phyloP scores from a whole-genome alignment of 1,140 invertebrate genomes.

The Tetraneura akinire region DNA sequence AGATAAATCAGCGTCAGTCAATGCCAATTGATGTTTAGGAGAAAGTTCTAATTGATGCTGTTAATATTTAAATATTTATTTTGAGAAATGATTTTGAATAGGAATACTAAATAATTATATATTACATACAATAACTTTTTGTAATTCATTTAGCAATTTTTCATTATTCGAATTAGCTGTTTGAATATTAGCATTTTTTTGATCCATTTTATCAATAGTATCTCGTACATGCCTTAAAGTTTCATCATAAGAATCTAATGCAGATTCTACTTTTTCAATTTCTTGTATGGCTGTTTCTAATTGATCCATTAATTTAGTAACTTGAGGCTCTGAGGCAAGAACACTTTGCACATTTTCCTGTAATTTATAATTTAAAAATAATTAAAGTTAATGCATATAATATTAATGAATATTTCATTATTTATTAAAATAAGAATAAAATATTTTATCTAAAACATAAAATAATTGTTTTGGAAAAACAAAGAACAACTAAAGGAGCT shows the following conservation, averaged over 20 bases:
- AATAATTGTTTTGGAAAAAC: too few relatives aligned
- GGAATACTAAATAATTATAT: neutral
- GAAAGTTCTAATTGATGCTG: slow-evolving; percentile 76
- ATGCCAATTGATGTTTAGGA: slow-evolving; percentile 67
- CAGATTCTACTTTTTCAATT: slow-evolving; percentile 73
- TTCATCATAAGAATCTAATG: slow-evolving; percentile 68
- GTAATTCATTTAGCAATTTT: slow-evolving; percentile 75
- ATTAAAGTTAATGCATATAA: too few relatives aligned
- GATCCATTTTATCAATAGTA: slow-evolving; percentile 86
- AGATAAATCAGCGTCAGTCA: slow-evolving; percentile 74
- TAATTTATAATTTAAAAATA: slow-evolving; percentile 54
- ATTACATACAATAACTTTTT: slow-evolving; percentile 75
- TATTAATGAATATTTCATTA: too few relatives aligned
- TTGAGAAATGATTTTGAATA: slow-evolving; percentile 43
- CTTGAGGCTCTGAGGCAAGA: slow-evolving; percentile 79
- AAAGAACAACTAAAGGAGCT: too few relatives aligned
- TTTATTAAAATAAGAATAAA: too few relatives aligned
- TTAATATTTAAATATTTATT: slow-evolving; percentile 52
- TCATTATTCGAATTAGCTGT: slow-evolving; percentile 83
- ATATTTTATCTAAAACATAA: too few relatives aligned
- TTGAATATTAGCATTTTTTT: slow-evolving; percentile 87
- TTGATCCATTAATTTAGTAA: slow-evolving; percentile 81
- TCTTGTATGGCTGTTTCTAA: slow-evolving; percentile 78
- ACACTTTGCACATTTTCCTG: slow-evolving; percentile 85
- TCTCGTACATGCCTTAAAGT: slow-evolving; percentile 78